phyloP scores from a whole-genome alignment of 1,140 invertebrate genomes.

The Drosophila busckii region DNA sequence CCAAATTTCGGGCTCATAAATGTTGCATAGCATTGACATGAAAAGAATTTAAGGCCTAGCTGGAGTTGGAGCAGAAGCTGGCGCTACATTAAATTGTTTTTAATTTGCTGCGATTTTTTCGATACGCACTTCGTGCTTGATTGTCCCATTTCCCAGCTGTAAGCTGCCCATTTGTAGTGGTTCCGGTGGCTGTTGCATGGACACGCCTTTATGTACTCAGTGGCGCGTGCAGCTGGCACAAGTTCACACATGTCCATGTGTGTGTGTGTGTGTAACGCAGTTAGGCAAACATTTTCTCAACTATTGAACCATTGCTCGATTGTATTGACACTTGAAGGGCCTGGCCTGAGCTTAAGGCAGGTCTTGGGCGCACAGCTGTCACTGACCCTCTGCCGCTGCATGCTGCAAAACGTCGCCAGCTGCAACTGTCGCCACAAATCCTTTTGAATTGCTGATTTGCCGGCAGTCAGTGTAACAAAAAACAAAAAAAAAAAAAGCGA shows the following conservation, averaged over 20 bases:
- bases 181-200: conserved; percentile 21
- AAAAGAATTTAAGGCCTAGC: too few relatives aligned
- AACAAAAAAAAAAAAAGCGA: too few relatives aligned
- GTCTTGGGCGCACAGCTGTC: not conserved
- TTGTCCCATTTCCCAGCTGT: conserved; percentile 15
- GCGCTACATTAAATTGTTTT: conserved; percentile 11
- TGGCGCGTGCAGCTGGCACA: conserved; percentile 55
- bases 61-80: too few relatives aligned
- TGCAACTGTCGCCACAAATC: conserved; percentile 62
- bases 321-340: conserved; percentile 59
- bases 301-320: conserved; percentile 72
- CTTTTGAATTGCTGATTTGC: conserved; percentile 66
- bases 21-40: too few relatives aligned
- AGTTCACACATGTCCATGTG: conserved; percentile 35
- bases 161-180: conserved; percentile 55
- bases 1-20: too few relatives aligned
- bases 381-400: not conserved
- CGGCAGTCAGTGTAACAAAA: conserved; percentile 12
- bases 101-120: not conserved
- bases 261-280: conserved; percentile 64
- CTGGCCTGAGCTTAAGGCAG: conserved; percentile 32
- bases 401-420: conserved; percentile 9
- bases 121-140: too few relatives aligned
- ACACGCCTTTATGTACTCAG: conserved; percentile 45
- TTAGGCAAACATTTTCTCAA: conserved; percentile 74